Conservation (phyloP, 2,113 vertebrate species). For the Pao palembangensis region DNA sequence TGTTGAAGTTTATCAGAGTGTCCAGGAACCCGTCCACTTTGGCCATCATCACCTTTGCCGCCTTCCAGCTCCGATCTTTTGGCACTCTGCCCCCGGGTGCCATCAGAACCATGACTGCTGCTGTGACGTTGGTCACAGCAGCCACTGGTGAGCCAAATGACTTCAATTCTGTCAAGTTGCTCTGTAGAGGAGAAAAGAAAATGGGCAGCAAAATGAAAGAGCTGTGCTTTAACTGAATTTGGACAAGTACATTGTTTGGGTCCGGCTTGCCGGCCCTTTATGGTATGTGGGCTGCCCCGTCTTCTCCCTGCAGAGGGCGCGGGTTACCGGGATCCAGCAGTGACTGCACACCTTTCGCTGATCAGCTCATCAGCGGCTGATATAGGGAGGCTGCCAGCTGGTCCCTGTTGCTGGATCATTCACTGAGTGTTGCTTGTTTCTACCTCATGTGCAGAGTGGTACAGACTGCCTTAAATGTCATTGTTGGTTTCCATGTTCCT, state of each 20-base stretch:
- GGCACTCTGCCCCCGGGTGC: conserved; percentile 84
- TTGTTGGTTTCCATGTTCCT: too few species aligned
- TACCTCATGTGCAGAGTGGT: too few species aligned
- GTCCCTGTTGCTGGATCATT: too few species aligned
- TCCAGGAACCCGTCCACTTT: conserved; percentile 91
- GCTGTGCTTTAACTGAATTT: conserved; percentile 43
- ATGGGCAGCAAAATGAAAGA: conserved; percentile 17
- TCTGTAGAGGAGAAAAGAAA: conserved; percentile 70
- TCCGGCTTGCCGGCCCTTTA: too few species aligned
- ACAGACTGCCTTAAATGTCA: too few species aligned
- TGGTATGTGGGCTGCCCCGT: too few species aligned
- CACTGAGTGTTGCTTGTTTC: too few species aligned
- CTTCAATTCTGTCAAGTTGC: conserved; percentile 91
- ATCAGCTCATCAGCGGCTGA: too few species aligned
- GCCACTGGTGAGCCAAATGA: conserved; percentile 87
- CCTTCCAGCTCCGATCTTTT: conserved; percentile 95
- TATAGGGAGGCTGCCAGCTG: too few species aligned
- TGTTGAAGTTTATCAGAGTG: conserved; percentile 85
- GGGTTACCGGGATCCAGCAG: too few species aligned
- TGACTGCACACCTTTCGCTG: too few species aligned
- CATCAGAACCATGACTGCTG: conserved; percentile 88
- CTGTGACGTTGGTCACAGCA: conserved; percentile 88
- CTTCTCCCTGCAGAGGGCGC: too few species aligned
- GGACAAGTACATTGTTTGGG: conserved; percentile 20
- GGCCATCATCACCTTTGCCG: conserved; percentile 85